Evolutionary conservation across 2,113 vertebrate species (phyloP), one percentile per base, ranked within the genome.

Genomic region (Tinamus guttatus): DNA sequence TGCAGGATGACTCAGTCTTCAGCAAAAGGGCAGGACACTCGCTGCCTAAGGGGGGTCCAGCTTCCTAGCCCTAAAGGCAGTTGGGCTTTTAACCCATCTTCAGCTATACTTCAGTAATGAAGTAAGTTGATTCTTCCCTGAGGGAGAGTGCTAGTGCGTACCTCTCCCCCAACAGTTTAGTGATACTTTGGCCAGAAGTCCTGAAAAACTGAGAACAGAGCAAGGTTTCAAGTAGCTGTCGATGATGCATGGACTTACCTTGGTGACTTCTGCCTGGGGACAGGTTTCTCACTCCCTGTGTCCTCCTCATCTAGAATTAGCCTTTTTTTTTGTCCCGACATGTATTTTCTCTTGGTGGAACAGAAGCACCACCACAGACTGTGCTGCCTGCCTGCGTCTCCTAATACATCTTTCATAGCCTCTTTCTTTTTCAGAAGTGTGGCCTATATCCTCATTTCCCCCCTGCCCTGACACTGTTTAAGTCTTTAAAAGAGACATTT

Each of bases 1-100:
- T 95, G 90, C 90, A 90, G 89, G 90, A 94, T 88, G 89, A 92
- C 81, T 95, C 76, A 78, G 88, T 83, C 69, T 41, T 78, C 87
- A 76, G 77, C 4, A 7, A 9, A 54, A 41, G 89, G 81, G 73
- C 65, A 86, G 64, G 77, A 30, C 25, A 19, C 69, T 71, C 34
- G 18, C 49, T 52, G 28, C 38, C 32, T 47, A 58, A 58, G 65
- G 70, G 86, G 94, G 47, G 90, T 47, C 86, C 86, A 62, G 81
- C 52, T 92, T 93, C 73, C 73, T 83, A 16, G 88, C 69, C 81
- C 60, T 27, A 75, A 49, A 62, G 81, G 69, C 8, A 40, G 56
- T 7, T 90, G 81, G 81, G 75, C 58, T 82, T 95, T 80, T 80
- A 87, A 45, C 63, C 73, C 54, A 47, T 91, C 79, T 90, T 71